phyloP scores from a whole-genome alignment of 2,113 vertebrate genomes.

The Archilochus colubris region DNA sequence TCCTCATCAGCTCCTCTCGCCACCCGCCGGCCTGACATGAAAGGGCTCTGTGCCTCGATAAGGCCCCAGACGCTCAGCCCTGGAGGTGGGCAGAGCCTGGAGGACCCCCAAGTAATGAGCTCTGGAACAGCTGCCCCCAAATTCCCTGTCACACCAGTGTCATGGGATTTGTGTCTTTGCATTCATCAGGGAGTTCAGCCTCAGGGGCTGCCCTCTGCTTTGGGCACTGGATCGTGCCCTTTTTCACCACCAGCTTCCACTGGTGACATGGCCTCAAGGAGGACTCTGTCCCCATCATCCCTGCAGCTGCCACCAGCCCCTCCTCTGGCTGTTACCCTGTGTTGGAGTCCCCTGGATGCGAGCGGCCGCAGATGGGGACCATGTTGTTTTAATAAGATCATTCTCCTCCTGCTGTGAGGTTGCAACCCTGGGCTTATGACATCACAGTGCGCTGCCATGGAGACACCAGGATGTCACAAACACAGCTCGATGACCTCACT shows the following conservation, averaged over 20 bases:
- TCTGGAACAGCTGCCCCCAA: neutral
- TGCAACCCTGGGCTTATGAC: slow-evolving; percentile 54
- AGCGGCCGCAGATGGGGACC: neutral
- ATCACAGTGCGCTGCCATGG: slow-evolving; percentile 63
- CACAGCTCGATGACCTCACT: slow-evolving; percentile 71
- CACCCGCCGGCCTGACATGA: neutral
- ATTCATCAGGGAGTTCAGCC: neutral
- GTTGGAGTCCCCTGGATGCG: accelerated
- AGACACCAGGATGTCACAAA: slow-evolving; percentile 63
- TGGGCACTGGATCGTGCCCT: neutral
- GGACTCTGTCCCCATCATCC: neutral
- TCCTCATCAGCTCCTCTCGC: neutral
- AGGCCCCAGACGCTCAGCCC: neutral
- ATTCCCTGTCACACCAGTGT: neutral
- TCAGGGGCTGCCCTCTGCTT: neutral
- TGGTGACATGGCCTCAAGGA: neutral
- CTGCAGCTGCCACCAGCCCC: neutral
- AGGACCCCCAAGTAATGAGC: neutral
- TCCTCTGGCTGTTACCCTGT: accelerated
- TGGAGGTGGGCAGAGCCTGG: neutral
- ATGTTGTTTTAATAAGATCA: slow-evolving; percentile 69
- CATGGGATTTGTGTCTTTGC: neutral
- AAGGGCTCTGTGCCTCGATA: slow-evolving; percentile 6
- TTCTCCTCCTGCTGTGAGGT: slow-evolving; percentile 59
- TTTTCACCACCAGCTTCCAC: neutral